These are phyloP conservation scores for Pimephales promelas DNA, from an alignment of 2,113 vertebrate genomes.

Conservation along the genomic window DNA sequence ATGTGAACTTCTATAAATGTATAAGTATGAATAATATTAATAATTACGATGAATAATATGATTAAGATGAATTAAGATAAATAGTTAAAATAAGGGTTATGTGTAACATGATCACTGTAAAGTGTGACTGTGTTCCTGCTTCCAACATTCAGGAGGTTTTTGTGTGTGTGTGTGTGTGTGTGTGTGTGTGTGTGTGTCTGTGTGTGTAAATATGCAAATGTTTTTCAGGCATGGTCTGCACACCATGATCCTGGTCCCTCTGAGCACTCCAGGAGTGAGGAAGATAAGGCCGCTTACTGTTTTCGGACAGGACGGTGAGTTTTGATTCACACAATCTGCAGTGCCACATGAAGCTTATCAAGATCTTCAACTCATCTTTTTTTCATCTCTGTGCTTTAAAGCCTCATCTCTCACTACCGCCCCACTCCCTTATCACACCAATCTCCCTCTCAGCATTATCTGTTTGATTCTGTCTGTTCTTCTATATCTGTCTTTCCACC, in stretches of 20 bases:
- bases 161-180: no score
- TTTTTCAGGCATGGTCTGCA: constrained; percentile 78
- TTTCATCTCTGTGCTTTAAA: background rate
- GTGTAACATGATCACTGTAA: background rate
- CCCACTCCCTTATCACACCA: background rate
- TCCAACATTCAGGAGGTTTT: background rate
- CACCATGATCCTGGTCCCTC: constrained; percentile 90
- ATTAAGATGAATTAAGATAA: no score
- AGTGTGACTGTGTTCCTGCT: background rate
- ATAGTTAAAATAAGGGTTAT: background rate
- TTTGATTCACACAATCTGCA: background rate
- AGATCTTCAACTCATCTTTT: background rate
- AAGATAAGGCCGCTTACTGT: constrained; percentile 84
- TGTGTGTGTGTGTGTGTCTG: no score
- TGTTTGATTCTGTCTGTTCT: background rate
- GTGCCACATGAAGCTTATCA: constrained; percentile 6
- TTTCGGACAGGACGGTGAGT: constrained; percentile 88
- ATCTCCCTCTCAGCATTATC: background rate
- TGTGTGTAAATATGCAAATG: background rate
- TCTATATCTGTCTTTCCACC: background rate
- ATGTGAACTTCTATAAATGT: no score
- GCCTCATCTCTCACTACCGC: background rate
- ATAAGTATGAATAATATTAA: no score
- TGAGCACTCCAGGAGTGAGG: constrained; percentile 82
- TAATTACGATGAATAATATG: no score